Evolutionary conservation across 2,797 vertebrate species (phyloP).

Genomic region (Coregonus ussuriensis): DNA sequence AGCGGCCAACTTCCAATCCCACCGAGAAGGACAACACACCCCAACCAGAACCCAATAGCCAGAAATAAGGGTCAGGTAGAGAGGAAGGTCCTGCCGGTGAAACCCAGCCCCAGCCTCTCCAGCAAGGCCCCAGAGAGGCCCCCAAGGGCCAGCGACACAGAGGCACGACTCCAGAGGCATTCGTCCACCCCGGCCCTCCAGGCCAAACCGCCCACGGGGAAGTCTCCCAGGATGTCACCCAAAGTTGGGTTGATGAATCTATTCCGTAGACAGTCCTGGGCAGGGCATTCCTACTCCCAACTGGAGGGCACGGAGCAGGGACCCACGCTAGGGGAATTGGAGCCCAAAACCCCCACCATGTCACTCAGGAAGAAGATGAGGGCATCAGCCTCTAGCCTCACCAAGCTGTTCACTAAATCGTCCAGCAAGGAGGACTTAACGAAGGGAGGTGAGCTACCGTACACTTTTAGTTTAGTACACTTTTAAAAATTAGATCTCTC

Average conservation of each 20-base stretch:
- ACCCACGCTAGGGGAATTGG: slow-evolving; percentile 69
- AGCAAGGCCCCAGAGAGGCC: slow-evolving; percentile 67
- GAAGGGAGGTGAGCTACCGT: slow-evolving; percentile 69
- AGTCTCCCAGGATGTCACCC: slow-evolving; percentile 70
- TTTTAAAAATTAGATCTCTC: not conserved
- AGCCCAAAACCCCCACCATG: slow-evolving; percentile 73
- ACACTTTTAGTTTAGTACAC: not conserved
- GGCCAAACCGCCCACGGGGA: slow-evolving; percentile 56
- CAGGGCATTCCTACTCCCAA: slow-evolving; percentile 68
- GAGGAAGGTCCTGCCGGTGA: slow-evolving; percentile 9
- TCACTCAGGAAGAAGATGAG: slow-evolving; percentile 77
- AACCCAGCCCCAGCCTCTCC: slow-evolving; percentile 65
- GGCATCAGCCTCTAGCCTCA: slow-evolving; percentile 78
- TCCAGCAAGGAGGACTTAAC: slow-evolving; percentile 80
- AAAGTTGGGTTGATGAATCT: slow-evolving; percentile 75
- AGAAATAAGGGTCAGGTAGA: slow-evolving; percentile 33
- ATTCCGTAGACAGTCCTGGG: slow-evolving; percentile 77
- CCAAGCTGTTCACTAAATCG: slow-evolving; percentile 73
- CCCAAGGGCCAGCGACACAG: slow-evolving; percentile 69
- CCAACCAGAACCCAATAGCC: slow-evolving; percentile 60
- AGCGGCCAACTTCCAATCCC: slow-evolving; percentile 52
- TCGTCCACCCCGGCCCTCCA: slow-evolving; percentile 74
- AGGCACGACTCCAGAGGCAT: slow-evolving; percentile 73
- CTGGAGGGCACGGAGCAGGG: slow-evolving; percentile 63
- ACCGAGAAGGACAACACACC: slow-evolving; percentile 67